These are phyloP conservation scores for Phasianus colchicus DNA, from an alignment of 2,113 vertebrate genomes.

Conservation along the genomic window DNA sequence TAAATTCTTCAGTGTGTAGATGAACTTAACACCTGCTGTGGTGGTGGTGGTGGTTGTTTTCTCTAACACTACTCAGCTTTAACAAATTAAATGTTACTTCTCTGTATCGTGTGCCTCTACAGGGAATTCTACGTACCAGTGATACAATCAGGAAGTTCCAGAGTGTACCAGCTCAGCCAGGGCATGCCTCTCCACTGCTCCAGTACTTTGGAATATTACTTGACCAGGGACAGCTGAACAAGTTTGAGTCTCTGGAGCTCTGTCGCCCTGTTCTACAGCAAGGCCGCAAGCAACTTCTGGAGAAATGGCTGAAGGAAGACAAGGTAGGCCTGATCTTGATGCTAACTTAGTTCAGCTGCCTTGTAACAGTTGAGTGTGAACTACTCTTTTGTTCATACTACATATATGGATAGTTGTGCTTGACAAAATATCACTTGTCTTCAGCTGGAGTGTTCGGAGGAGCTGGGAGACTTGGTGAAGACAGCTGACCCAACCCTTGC, in stretches of 20 bases:
- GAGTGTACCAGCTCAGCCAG: constrained; percentile 88
- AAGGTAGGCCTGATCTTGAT: constrained; percentile 76
- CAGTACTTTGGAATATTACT: constrained; percentile 94
- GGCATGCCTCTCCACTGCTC: constrained; percentile 90
- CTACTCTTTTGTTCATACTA: neutral
- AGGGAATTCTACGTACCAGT: constrained; percentile 89
- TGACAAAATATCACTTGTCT: constrained; percentile 15
- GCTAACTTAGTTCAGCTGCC: neutral
- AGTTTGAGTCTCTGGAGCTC: constrained; percentile 91
- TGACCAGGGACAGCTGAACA: constrained; percentile 93
- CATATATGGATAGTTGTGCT: neutral
- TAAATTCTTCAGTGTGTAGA: neutral
- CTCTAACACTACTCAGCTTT: neutral
- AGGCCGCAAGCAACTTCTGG: constrained; percentile 91
- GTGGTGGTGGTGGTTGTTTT: too few relatives aligned
- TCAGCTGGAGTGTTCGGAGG: constrained; percentile 93
- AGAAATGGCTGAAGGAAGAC: constrained; percentile 95
- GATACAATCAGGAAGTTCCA: constrained; percentile 92
- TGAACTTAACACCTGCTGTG: neutral
- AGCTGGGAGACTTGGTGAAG: constrained; percentile 92
- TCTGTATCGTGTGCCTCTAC: neutral
- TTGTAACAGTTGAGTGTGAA: neutral
- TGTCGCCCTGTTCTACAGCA: constrained; percentile 91
- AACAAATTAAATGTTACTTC: neutral
- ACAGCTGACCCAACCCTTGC: constrained; percentile 88